Percentiles rank a stretch among this genome's conserved stretches.
Evolutionary conservation across 1,140 invertebrate species (phyloP).

Genomic region (Dermatophagoides farinae): DNA sequence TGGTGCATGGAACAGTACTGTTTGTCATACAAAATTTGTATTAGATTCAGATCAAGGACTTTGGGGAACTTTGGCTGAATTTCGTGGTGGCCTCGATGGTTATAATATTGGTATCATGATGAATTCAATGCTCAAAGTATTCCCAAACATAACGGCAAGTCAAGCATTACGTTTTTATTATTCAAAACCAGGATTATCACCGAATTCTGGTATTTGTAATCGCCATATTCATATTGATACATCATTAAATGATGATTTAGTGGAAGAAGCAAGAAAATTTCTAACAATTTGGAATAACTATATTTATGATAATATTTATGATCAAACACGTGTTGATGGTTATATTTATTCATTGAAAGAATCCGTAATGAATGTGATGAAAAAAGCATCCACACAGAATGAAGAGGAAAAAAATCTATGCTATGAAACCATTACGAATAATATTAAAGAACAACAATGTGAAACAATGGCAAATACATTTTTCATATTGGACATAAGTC

Average conservation of each 20-base stretch:
- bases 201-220: background rate
- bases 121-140: background rate
- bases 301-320: background rate
- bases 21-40: slow-evolving; percentile 12
- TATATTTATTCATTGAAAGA: background rate
- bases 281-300: background rate
- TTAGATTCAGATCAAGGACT: background rate
- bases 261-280: background rate
- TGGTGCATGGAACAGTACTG: slow-evolving; percentile 11
- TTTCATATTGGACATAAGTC: slow-evolving; percentile 4
- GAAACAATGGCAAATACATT: background rate
- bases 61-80: slow-evolving; percentile 10
- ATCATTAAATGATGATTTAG: background rate
- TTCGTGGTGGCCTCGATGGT: slow-evolving; percentile 14
- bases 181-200: background rate
- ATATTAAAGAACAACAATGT: background rate
- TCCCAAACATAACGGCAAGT: slow-evolving; percentile 5
- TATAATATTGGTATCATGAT: slow-evolving; percentile 3
- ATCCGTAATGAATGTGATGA: background rate
- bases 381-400: background rate
- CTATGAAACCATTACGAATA: background rate
- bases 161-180: slow-evolving; percentile 13
- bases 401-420: background rate
- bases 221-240: background rate
- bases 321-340: background rate